A percentile compares a stretch with the other conserved stretches of the same genome.
phyloP scores from a whole-genome alignment of 2,113 vertebrate species.

The Cochlearius cochlearius region DNA sequence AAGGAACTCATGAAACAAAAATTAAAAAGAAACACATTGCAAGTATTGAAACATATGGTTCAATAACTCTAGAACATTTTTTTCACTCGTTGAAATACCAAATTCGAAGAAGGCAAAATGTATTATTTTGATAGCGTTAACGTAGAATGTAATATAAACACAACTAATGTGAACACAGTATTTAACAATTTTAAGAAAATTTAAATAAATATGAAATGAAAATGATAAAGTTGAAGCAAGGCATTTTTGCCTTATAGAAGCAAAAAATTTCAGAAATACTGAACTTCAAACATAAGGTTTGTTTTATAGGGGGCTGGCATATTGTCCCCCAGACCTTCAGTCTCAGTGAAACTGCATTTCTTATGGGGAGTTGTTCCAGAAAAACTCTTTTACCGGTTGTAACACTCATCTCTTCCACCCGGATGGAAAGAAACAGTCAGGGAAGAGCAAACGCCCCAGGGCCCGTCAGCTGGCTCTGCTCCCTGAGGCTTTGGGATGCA shows the following conservation, averaged over 20 bases:
- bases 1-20: neutral
- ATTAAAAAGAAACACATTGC: neutral
- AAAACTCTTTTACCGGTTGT: neutral
- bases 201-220: neutral
- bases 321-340: neutral
- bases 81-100: neutral
- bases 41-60: constrained; percentile 1
- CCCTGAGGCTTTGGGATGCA: neutral
- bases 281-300: neutral
- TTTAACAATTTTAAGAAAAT: neutral
- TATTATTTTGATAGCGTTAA: constrained; percentile 27
- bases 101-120: neutral
- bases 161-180: neutral
- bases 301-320: neutral
- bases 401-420: rapidly evolving
- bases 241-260: neutral
- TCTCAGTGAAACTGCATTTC: neutral
- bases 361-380: neutral
- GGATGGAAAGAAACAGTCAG: neutral
- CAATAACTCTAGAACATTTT: neutral
- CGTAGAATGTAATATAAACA: neutral
- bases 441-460: neutral
- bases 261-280: neutral
- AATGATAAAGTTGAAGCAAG: neutral
- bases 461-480: neutral